Conservation (phyloP, 2,888 invertebrate species). For the Luperina nickerlii region DNA sequence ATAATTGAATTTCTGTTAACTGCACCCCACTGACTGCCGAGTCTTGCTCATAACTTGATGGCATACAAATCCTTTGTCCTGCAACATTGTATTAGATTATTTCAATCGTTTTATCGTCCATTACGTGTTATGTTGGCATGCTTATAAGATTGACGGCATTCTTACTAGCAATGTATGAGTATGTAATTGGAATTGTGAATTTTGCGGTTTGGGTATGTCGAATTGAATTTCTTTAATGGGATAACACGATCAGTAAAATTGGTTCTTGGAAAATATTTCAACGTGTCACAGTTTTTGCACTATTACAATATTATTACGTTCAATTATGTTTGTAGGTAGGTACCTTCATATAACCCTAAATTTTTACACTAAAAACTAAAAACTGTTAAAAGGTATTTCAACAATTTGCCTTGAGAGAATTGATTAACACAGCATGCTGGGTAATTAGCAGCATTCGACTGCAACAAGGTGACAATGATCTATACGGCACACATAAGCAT, state of each 20-base stretch:
- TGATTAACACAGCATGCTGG: neutral
- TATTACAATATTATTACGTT: neutral
- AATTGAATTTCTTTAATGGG: neutral
- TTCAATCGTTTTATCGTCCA: conserved; percentile 60
- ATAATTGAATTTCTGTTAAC: conserved; percentile 90
- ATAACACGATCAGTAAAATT: neutral
- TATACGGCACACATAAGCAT: neutral
- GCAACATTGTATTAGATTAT: conserved; percentile 80
- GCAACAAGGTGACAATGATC: neutral
- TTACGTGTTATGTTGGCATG: conserved; percentile 49
- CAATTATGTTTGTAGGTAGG: neutral
- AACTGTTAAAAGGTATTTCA: neutral
- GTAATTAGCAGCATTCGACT: neutral
- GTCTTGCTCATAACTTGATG: conserved; percentile 84
- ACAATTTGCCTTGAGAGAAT: neutral
- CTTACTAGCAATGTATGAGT: conserved; percentile 39
- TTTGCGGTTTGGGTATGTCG: neutral
- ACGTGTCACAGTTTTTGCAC: neutral
- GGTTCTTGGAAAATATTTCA: conserved; percentile 13
- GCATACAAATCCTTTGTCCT: conserved; percentile 80
- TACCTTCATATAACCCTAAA: no score
- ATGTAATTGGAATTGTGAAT: neutral
- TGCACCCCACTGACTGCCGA: conserved; percentile 85
- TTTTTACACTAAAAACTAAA: neutral
- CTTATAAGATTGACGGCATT: conserved; percentile 54